Percentiles rank a stretch among this genome's conserved stretches.
Conservation (phyloP, 2,113 vertebrate species). For the Hippoglossus stenolepis region DNA sequence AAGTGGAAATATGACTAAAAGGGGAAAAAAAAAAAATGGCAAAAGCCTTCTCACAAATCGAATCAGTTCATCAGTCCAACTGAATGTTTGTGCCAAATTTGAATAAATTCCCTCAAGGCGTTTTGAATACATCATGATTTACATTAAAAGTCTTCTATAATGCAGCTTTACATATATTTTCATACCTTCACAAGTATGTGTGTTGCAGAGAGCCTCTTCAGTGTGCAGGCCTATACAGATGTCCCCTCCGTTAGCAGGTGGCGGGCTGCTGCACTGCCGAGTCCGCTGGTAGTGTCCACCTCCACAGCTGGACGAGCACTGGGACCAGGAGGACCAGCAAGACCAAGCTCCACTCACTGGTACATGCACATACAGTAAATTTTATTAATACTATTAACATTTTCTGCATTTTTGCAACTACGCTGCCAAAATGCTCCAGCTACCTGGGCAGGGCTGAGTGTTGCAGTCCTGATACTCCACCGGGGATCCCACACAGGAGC, state of each 20-base stretch:
- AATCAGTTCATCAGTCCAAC: too few relatives aligned
- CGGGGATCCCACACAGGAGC: conserved; percentile 64
- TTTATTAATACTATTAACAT: not conserved
- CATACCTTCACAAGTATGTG: conserved; percentile 89
- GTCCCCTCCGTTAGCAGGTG: conserved; percentile 89
- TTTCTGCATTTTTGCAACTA: not conserved
- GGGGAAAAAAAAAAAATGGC: too few relatives aligned
- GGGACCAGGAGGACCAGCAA: conserved; percentile 95
- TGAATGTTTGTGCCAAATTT: conserved; percentile 6
- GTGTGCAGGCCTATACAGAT: conserved; percentile 96
- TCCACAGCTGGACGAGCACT: conserved; percentile 92
- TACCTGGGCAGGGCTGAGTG: conserved; percentile 87
- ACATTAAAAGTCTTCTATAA: too few relatives aligned
- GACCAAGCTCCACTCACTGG: conserved; percentile 93
- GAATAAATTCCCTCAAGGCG: too few relatives aligned
- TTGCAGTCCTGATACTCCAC: conserved; percentile 95
- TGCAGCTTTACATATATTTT: not conserved
- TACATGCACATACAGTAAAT: not conserved
- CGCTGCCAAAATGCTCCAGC: not conserved
- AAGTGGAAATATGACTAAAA: too few relatives aligned
- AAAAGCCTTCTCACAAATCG: too few relatives aligned
- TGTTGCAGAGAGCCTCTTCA: conserved; percentile 94
- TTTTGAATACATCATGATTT: too few relatives aligned
- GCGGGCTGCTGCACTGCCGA: conserved; percentile 89
- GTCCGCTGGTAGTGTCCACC: conserved; percentile 93